Evolutionary conservation across 2,888 invertebrate genomes (phyloP).

Genomic region (Apodemia mormo): DNA sequence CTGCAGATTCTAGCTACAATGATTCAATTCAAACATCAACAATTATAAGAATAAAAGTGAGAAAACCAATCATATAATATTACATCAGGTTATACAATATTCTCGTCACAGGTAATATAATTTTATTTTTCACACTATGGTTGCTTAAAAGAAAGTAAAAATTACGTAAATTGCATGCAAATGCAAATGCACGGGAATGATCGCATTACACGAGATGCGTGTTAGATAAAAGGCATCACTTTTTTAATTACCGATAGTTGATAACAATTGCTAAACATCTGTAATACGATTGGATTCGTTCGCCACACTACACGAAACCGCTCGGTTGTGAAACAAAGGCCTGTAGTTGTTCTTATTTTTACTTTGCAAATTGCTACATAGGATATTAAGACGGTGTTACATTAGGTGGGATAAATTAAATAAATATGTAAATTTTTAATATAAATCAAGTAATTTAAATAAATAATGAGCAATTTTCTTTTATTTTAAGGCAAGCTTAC

Average conservation of each 20-base stretch:
- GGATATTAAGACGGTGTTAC: not conserved
- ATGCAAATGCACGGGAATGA: constrained; percentile 15
- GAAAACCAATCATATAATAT: not conserved
- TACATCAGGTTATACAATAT: not conserved
- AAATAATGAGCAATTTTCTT: too few relatives aligned
- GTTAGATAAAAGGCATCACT: constrained; percentile 20
- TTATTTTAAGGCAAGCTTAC: too few relatives aligned
- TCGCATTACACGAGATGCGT: constrained; percentile 24
- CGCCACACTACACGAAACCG: constrained; percentile 4
- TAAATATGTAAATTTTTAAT: too few relatives aligned
- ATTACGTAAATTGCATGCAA: constrained; percentile 27
- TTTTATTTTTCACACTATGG: constrained; percentile 7
- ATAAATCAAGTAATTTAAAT: too few relatives aligned
- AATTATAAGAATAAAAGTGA: not conserved
- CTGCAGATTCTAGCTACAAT: not conserved
- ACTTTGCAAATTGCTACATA: not conserved
- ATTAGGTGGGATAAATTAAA: not conserved
- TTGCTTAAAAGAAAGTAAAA: constrained; percentile 23
- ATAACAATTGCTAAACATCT: constrained; percentile 19
- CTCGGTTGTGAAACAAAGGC: constrained; percentile 1
- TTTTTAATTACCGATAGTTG: constrained; percentile 25
- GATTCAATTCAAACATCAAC: not conserved
- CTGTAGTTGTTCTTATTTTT: constrained; percentile 9
- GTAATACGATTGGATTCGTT: not conserved
- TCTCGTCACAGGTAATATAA: not conserved